phyloP scores from a whole-genome alignment of 2,113 vertebrate genomes.

The Petroica traversi region DNA sequence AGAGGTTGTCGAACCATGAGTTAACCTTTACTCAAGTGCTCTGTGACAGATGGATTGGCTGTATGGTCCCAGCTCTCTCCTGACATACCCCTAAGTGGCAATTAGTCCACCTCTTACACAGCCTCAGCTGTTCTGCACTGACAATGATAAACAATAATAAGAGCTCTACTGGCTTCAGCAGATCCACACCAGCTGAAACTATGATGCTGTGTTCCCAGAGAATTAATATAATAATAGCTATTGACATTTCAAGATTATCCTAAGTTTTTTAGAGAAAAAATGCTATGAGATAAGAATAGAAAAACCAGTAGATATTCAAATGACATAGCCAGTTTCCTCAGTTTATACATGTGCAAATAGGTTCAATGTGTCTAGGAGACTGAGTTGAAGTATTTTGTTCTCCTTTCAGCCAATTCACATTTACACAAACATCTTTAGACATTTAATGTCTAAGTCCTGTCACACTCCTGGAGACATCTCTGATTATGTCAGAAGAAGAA shows the following conservation, averaged over 20 bases:
- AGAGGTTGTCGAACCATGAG: not conserved
- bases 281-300: not conserved
- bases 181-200: not conserved
- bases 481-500: not conserved
- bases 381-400: not conserved
- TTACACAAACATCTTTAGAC: not conserved
- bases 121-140: not conserved
- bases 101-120: not conserved
- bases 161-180: not conserved
- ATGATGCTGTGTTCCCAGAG: not conserved
- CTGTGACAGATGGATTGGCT: not conserved
- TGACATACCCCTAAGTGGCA: not conserved
- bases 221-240: not conserved
- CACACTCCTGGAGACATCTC: not conserved
- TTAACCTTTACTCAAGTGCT: not conserved
- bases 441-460: not conserved
- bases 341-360: not conserved
- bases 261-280: not conserved
- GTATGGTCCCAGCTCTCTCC: not conserved
- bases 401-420: not conserved
- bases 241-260: not conserved
- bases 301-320: not conserved
- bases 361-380: not conserved
- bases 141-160: not conserved
- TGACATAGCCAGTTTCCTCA: not conserved